Evolutionary conservation across 2,797 vertebrate genomes (phyloP), one percentile per base, ranked within the genome.

Genomic region (Valencia hispanica): DNA sequence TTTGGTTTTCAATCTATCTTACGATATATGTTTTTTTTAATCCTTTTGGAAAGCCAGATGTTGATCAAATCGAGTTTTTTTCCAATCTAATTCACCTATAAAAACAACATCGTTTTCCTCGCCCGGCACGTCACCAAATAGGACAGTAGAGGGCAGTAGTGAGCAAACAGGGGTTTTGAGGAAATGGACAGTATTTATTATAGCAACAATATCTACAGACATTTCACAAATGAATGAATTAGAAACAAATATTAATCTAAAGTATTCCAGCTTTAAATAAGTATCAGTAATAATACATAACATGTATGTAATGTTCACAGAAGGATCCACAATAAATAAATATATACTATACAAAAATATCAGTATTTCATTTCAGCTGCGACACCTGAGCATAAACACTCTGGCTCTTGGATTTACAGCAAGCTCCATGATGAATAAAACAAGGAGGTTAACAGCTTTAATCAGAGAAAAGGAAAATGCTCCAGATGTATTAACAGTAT

Each of bases 101-200:
- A 43, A 3, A 70, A 41, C 32, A 17, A 10, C 71, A 5, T 53
- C 75, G 22, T 39, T 5, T 75, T 85, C 78, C 80, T 78, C 70
- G 22, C 76, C 18, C 6, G 45, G 66, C 51, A 75, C 7, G 32
- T 12, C 1, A 27, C 32, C 77, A 8, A 6, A n/a, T 3, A 5
- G 17, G 72, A 9, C 73, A 84, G 65, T 4, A 83, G 80, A 27
- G 75, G 84, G 71, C 83, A 85, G 82, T 53, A 66, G 65, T 82
- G 71, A 27, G 76, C 79, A 84, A 17, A 78, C 55, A 81, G 6
- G 70, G 30, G 80, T 12, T 39, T 63, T 65, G 7, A 10, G 0
- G n/a, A 74, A 68, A 81, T 69, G 0, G 30, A 83, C 77, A 85
- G 83, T 45, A 83, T 93, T 93, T 92, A 93, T 90, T 87, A 81